Conservation (phyloP, 2,888 invertebrate species). For the Clivina fossor region DNA sequence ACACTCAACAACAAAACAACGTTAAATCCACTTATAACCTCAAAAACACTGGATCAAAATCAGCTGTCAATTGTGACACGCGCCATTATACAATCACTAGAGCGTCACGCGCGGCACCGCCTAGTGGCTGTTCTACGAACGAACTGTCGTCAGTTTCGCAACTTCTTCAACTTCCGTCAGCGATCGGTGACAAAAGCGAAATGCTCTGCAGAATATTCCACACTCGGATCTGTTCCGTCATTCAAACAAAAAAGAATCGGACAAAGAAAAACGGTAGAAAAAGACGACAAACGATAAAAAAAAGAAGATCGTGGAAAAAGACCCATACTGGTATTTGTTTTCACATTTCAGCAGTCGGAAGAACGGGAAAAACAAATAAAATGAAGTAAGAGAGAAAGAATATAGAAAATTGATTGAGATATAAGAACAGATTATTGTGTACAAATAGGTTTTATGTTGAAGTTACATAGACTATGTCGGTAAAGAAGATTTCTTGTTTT, state of each 20-base stretch:
- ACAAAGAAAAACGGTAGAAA: too few species aligned
- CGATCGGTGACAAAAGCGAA: slow-evolving; percentile 10
- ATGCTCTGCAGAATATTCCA: slow-evolving; percentile 20
- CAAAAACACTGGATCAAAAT: too few species aligned
- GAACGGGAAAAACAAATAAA: slow-evolving; percentile 17
- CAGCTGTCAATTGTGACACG: slow-evolving; percentile 14
- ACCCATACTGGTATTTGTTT: too few species aligned
- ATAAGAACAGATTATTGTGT: slow-evolving; percentile 17
- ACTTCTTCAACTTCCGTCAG: slow-evolving; percentile 23
- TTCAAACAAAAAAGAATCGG: too few species aligned
- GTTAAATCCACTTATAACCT: too few species aligned
- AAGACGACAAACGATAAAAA: slow-evolving; percentile 12
- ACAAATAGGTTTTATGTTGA: background rate
- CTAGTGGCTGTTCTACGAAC: slow-evolving; percentile 2
- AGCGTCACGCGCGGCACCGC: slow-evolving; percentile 3
- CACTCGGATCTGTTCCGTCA: slow-evolving; percentile 26
- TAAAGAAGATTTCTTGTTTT: slow-evolving; percentile 1
- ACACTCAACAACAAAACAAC: too few species aligned
- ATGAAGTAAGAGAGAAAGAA: background rate
- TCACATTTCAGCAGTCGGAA: slow-evolving; percentile 3
- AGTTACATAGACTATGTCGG: slow-evolving; percentile 6
- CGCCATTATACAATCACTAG: slow-evolving; percentile 24
- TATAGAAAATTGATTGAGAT: slow-evolving; percentile 28
- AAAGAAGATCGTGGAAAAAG: slow-evolving; percentile 9
- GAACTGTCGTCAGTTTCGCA: background rate